These are phyloP conservation scores for Lasiurus borealis DNA, from an alignment of 2,113 vertebrate genomes.

Conservation along the genomic window DNA sequence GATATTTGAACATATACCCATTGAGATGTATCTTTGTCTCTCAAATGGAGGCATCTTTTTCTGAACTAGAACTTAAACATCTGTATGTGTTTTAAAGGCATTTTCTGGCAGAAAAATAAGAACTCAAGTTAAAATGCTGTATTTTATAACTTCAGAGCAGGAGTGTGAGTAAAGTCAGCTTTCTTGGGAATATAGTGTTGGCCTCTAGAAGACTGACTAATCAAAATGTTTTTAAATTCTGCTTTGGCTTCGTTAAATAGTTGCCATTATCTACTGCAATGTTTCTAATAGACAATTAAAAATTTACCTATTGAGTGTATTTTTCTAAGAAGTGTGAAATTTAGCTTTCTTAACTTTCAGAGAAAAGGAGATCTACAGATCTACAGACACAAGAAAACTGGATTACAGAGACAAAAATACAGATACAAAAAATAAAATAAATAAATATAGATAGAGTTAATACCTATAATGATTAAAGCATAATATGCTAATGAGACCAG, in stretches of 20 bases:
- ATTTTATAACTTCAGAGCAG: background rate
- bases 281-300: background rate
- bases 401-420: background rate
- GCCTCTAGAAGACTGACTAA: background rate
- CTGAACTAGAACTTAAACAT: background rate
- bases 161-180: background rate
- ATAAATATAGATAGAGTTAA: no score
- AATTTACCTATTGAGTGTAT: background rate
- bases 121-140: background rate
- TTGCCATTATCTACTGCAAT: background rate
- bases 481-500: no score
- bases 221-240: background rate
- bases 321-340: constrained; percentile 31
- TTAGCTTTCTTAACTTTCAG: constrained; percentile 9
- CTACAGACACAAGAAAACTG: constrained; percentile 19
- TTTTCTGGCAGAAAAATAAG: background rate
- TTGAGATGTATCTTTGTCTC: background rate
- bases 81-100: background rate
- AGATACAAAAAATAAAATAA: no score
- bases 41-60: background rate
- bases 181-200: background rate
- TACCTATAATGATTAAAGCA: no score
- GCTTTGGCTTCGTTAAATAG: background rate
- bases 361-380: background rate
- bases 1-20: background rate